These are phyloP conservation scores for Australoheros facetus DNA, from an alignment of 2,797 vertebrate genomes.

Conservation along the genomic window DNA sequence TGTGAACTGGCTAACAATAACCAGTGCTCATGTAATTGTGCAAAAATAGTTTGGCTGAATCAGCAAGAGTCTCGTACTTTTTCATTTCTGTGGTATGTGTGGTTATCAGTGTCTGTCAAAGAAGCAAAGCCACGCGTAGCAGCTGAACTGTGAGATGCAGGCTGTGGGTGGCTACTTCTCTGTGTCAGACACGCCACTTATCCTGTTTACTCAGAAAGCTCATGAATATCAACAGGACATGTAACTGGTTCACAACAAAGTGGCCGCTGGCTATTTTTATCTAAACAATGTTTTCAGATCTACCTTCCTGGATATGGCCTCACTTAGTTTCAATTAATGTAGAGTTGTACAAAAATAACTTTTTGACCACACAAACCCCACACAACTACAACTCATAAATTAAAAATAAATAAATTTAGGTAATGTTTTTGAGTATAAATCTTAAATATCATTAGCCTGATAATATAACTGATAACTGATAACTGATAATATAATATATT, in stretches of 20 bases:
- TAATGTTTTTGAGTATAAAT: too few relatives aligned
- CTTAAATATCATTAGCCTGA: not conserved
- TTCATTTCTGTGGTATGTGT: not conserved
- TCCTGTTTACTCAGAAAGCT: conserved; percentile 33
- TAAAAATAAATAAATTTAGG: not conserved
- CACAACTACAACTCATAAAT: not conserved
- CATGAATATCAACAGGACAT: conserved; percentile 55
- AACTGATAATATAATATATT: too few relatives aligned
- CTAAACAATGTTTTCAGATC: not conserved
- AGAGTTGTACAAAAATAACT: not conserved
- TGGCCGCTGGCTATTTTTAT: conserved; percentile 23
- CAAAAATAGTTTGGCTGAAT: not conserved
- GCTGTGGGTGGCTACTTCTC: conserved; percentile 37
- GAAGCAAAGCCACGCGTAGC: conserved; percentile 18
- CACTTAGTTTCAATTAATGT: not conserved
- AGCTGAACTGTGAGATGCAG: not conserved
- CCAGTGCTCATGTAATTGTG: not conserved
- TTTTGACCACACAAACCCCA: not conserved
- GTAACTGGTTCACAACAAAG: not conserved
- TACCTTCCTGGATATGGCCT: conserved; percentile 2
- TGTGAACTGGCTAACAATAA: not conserved
- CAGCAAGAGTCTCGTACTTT: not conserved
- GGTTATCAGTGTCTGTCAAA: not conserved
- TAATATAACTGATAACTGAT: too few relatives aligned
- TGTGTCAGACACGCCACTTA: conserved; percentile 19